Evolutionary conservation across 37 sponge, comb jelly and placozoan species (phyloP), one percentile per base, ranked within the genome.

Genomic region (Mnemiopsis leidyi): DNA sequence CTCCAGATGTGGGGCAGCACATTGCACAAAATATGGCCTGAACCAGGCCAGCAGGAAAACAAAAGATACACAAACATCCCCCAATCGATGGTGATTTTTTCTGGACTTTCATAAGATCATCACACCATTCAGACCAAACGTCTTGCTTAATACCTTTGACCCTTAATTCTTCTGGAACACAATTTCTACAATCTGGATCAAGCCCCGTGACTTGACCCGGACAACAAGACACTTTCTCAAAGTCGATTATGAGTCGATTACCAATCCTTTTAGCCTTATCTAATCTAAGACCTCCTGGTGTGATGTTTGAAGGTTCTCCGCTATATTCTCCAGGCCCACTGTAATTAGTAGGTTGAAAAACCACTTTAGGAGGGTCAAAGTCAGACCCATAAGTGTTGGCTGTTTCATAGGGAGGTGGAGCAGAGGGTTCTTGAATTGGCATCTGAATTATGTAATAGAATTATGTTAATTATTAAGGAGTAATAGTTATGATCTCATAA

Each of bases 101-200:
- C 29, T 85, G 90, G 20, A 85, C 35, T 26, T 85, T 39, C 90
- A 85, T 85, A 0, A 85, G 29, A 28, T 85, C 90, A 39, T 85
- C 90, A 85, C 90, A 85, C 90, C 90, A 85, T 9, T 85, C 61
- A 18, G 1, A 39, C 90, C 90, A 85, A 39, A n/a, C 21, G 24
- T 2, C n/a, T 36, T 36, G 90, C 0, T 3, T 40, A 9, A 85
- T 85, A 24, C 90, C 90, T 85, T 85, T 85, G 0, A 40, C 25
- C n/a, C 61, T 40, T 3, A 85, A 37, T 26, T 85, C 90, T 28
- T 85, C 61, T 39, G 90, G 90, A 23, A 85, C 61, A 85, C 39
- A 85, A 3, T 38, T 25, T 85, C 48, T 85, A 85, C 90, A 85
- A n/a, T 26, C 90, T 5, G 90, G 90, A 85, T 85, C 90, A 38